phyloP scores from a whole-genome alignment of 2,797 vertebrate genomes.

The Phrynocephalus guinanensis region DNA sequence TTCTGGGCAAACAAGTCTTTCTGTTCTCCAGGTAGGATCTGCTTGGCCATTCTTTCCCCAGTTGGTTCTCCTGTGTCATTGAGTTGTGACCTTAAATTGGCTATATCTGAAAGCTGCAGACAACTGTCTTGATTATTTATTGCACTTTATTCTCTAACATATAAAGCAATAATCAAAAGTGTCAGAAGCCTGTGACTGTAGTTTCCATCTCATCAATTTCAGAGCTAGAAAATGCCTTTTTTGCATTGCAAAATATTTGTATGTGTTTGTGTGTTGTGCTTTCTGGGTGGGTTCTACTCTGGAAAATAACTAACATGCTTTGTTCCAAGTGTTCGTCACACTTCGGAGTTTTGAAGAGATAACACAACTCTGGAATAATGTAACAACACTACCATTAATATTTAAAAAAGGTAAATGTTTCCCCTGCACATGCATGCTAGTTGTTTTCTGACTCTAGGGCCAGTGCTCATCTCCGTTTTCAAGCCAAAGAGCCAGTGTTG shows the following conservation, averaged over 20 bases:
- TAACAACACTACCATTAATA: neutral
- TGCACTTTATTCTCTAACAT: too few relatives aligned
- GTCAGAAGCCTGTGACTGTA: neutral
- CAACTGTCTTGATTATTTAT: neutral
- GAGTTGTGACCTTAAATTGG: neutral
- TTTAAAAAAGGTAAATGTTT: too few relatives aligned
- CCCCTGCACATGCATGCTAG: too few relatives aligned
- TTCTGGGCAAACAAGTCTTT: constrained; percentile 90
- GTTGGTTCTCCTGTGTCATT: neutral
- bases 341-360: neutral
- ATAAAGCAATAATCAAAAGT: neutral
- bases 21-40: constrained; percentile 89
- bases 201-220: too few relatives aligned
- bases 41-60: neutral
- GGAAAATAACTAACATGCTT: too few relatives aligned
- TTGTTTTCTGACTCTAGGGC: too few relatives aligned
- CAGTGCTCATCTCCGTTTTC: too few relatives aligned
- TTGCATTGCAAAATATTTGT: too few relatives aligned
- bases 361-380: neutral
- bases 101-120: neutral
- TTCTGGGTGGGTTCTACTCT: neutral
- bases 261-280: too few relatives aligned
- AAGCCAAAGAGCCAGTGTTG: too few relatives aligned
- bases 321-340: too few relatives aligned
- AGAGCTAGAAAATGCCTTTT: neutral